Percentiles rank a stretch among this genome's conserved stretches.
These are phyloP conservation scores for Diadumene lineata DNA, from an alignment of 92 coral and sea anemone genomes.

Conservation along the genomic window DNA sequence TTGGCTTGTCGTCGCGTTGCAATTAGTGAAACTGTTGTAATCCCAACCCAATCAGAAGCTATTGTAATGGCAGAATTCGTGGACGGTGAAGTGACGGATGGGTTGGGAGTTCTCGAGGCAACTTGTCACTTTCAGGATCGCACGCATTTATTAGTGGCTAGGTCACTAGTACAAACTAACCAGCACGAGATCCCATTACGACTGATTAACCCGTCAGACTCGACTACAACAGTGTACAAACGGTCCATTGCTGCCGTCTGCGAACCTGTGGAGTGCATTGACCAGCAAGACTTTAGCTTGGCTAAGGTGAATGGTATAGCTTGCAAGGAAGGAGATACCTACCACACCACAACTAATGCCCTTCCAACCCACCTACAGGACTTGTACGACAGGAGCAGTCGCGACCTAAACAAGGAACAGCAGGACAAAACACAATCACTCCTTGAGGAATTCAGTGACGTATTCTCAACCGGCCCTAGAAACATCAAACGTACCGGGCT, in stretches of 20 bases:
- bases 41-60: too few species aligned
- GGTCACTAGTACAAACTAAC: conserved; percentile 43
- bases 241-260: conserved; percentile 56
- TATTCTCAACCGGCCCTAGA: background rate
- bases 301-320: conserved; percentile 3
- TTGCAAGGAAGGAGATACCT: too few species aligned
- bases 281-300: background rate
- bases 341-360: background rate
- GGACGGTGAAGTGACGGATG: too few species aligned
- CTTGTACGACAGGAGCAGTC: conserved; percentile 17
- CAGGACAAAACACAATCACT: background rate
- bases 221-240: conserved; percentile 33
- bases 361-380: conserved; percentile 12
- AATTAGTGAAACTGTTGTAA: too few species aligned
- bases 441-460: conserved; percentile 1
- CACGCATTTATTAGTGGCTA: conserved; percentile 43
- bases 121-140: background rate
- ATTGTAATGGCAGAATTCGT: too few species aligned
- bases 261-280: conserved; percentile 30
- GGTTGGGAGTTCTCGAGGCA: too few species aligned
- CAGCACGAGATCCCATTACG: conserved; percentile 27
- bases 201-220: conserved; percentile 50
- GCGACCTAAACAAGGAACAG: background rate
- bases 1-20: too few species aligned
- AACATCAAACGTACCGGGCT: conserved; percentile 22